Base-by-base conservation (phyloP, 2,113 vertebrate species). In the Paralichthys olivaceus region DNA sequence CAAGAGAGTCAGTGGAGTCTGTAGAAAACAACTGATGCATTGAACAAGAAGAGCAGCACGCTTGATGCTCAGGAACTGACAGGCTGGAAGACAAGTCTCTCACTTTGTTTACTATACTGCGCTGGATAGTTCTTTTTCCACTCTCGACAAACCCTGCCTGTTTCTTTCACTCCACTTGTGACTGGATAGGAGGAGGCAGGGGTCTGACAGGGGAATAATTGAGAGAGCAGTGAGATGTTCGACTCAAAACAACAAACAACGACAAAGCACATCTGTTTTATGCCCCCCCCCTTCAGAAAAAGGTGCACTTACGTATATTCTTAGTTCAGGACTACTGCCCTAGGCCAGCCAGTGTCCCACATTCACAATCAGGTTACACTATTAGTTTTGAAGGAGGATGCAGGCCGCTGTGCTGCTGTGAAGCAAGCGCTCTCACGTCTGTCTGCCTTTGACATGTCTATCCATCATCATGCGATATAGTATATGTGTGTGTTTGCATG, bases 361-460 rank as follows among this genome's bases (percentile, higher is more conserved):
- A 87, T 91, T 91, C 71, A 81, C 69, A 89, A 85, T 74, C 83
- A 83, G 87, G 86, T 89, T 89, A 78, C 75, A 73, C 77, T 69
- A 73, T 70, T 82, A 26, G 81, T 84, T 88, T 70, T 67, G 75
- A 85, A 82, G 79, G 83, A 73, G 75, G 80, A 84, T 78, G 75
- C 14, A 13, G 62, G 59, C 70, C 1, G 9, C 45, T 68, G 77
- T 69, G 80, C 72, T 75, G 59, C 72, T 69, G 47, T 45, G 55
- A 60, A 70, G 55, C 25, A 47, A 17, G 59, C 23, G 28, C 72
- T 85, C 66, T 88, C 69, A 77, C 28, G 65, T 69, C 74, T 84
- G 77, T 76, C 75, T 89, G 77, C 72, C 25, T 85, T 54, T 80
- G 83, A 86, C 75, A 70, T 75, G 61, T 75, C 85, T 54, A 83